Evolutionary conservation across 1,140 invertebrate species (phyloP), one percentile per base, ranked within the genome.

Genomic region (Maconellicoccus hirsutus): DNA sequence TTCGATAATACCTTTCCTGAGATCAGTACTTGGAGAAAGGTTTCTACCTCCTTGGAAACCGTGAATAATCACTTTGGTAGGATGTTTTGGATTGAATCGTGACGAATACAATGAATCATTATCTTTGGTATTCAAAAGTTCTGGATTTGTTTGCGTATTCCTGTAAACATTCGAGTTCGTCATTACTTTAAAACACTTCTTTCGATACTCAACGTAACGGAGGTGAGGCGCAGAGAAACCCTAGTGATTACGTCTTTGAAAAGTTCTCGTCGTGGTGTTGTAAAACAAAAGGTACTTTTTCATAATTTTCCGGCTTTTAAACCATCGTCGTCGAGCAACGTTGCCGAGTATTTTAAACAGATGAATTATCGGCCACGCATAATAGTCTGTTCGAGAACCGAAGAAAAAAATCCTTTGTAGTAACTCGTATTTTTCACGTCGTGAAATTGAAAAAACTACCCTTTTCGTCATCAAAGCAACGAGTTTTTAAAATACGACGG

Each of bases 41-140:
- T 88, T 87, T 70, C 89, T 80, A 0, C 90, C 90, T 0, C 90
- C 90, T 0, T 89, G 89, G 75, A 92, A 92, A 16, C 90, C 90
- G 76, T 92, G 90, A 16, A 92, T 89, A 14, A 92, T 85, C 7
- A 92, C 84, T 81, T 92, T 92, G 0, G 88, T 90, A 0, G 88
- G 86, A 79, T 92, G 84, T 0, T 81, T 83, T 0, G 83, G 82
- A 78, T 92, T 88, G 76, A 91, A 92, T 72, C 83, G 84, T 0
- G 87, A 88, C 33, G 83, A 82, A 72, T 85, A 86, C 19, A 92
- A 77, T 0, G 89, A 89, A 27, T 86, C 83, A 38, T 83, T 81
- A 72, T 87, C 84, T 6, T 84, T 81, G 0, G 89, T 87, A 76
- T 92, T 84, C 61, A 92, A 74, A 3, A 89, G 79, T 70, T 87